Evolutionary conservation across 2,797 vertebrate genomes (phyloP), one percentile per base, ranked within the genome.

Genomic region (Cryptoblepharus egeriae): DNA sequence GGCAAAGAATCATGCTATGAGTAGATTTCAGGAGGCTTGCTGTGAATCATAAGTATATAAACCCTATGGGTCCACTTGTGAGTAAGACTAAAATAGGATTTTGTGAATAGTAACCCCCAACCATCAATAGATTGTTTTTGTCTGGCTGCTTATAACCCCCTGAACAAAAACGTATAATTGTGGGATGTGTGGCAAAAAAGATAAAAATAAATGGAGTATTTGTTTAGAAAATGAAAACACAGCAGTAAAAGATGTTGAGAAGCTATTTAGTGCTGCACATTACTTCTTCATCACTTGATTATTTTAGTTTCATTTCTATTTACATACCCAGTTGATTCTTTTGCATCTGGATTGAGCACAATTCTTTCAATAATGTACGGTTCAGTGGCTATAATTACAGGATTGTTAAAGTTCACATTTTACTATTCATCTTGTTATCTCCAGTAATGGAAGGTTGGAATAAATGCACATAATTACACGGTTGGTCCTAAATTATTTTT

Each of bases 401-500:
- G 91, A 94, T 94, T 95, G 93, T 95, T 95, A 94, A 95, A 95
- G 94, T 94, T 96, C 67, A 78, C 88, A 87, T 95, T 95, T 94
- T 92, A 92, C 93, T 93, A 90, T 94, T 95, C 95, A 94, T 95
- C 93, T 95, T 95, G 93, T 95, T 95, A 94, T 96, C 94, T 94
- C 83, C 84, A 82, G 89, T 94, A 94, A 95, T 94, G 90, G 90
- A 92, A 95, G 90, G 92, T 89, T 95, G 90, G 89, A 94, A 94
- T 95, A 95, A 96, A 95, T 93, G 92, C 93, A 93, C 92, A 85
- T 95, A 95, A 95, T 96, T 95, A 94, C 81, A 89, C 28, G 55
- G 91, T 93, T 93, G 91, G 87, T 93, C 89, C 90, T 91, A 94
- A 94, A 94, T 96, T 94, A 92, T 93, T 94, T 95, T 83, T 94